Evolutionary conservation across 2,113 vertebrate genomes (phyloP), one percentile per base, ranked within the genome.

Genomic region (Camelus bactrianus): DNA sequence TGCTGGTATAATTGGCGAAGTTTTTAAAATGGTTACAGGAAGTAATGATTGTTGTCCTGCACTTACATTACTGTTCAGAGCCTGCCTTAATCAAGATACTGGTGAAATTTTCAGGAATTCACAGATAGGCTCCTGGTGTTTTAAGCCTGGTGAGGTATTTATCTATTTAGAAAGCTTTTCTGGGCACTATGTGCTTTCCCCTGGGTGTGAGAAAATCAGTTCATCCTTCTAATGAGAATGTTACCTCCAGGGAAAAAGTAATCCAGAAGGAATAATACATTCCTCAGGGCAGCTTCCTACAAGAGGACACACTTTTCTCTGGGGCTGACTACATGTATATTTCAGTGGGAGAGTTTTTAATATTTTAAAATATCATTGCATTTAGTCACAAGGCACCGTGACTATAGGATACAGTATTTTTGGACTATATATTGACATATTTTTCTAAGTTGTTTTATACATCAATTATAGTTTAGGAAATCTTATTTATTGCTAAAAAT

Each of bases 191-290:
- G n/a, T 91, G 58, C 67, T 87, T 88, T 83, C 56, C 85, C 80
- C 22, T 82, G 73, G 85, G 84, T 89, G 19, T 87, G 87, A 94
- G 64, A 79, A 96, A 96, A 96, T 95, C 91, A 89, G 95, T 95
- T 97, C 62, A 93, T 94, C 75, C 96, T 97, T 97, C 94, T 96
- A 97, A 97, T 97, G 86, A 94, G 81, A 96, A 91, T 72, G 60
- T 91, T 96, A 89, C 82, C 89, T 96, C 90, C 30, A 94, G 46
- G 75, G 72, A 95, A 72, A 76, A 94, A 70, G 79, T 73, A 96
- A 86, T 97, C 91, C 79, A 89, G 73, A 91, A 93, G 89, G 84
- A 97, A 96, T 89, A 92, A 89, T 86, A 75, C 38, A 80, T 89
- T 97, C 67, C 32, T 96, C 30, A 67, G 76, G 85, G 58, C 64